phyloP scores from a whole-genome alignment of 2,888 invertebrate genomes.

The Campoplex nolae region DNA sequence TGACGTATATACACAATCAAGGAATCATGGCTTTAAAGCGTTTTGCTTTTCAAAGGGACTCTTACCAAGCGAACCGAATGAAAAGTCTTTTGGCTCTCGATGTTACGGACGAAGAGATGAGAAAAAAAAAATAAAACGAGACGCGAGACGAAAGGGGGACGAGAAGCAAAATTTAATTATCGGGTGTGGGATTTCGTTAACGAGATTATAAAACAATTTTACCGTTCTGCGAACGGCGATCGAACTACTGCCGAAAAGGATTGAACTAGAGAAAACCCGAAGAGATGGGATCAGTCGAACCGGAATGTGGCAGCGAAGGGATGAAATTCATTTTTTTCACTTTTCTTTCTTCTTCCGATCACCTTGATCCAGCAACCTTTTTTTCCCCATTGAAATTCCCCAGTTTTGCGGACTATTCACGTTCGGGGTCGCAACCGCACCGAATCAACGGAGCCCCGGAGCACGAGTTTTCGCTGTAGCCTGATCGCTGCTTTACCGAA shows the following conservation, averaged over 20 bases:
- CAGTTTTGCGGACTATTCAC: neutral
- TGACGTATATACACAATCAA: slow-evolving; percentile 15
- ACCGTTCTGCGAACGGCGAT: slow-evolving; percentile 23
- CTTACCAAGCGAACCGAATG: slow-evolving; percentile 31
- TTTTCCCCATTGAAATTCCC: neutral
- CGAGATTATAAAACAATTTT: slow-evolving; percentile 51
- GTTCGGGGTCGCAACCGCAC: neutral
- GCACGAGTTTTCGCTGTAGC: too few species aligned
- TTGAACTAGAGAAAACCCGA: neutral
- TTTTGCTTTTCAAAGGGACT: slow-evolving; percentile 43
- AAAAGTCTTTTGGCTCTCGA: neutral
- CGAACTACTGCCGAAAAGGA: slow-evolving; percentile 11
- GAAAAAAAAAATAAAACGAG: neutral
- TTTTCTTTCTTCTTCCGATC: slow-evolving; percentile 1
- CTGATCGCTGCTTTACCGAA: too few species aligned
- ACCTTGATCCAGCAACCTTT: neutral
- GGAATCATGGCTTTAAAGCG: slow-evolving; percentile 39
- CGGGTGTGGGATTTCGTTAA: slow-evolving; percentile 20
- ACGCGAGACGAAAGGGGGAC: too few species aligned
- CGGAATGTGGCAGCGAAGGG: slow-evolving; percentile 38
- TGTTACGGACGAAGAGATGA: neutral
- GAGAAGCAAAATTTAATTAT: slow-evolving; percentile 14
- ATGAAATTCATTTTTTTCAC: slow-evolving; percentile 54
- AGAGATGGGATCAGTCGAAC: slow-evolving; percentile 1
- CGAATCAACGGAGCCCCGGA: too few species aligned